Conservation (phyloP, 2,113 vertebrate species). For the Anguilla rostrata region DNA sequence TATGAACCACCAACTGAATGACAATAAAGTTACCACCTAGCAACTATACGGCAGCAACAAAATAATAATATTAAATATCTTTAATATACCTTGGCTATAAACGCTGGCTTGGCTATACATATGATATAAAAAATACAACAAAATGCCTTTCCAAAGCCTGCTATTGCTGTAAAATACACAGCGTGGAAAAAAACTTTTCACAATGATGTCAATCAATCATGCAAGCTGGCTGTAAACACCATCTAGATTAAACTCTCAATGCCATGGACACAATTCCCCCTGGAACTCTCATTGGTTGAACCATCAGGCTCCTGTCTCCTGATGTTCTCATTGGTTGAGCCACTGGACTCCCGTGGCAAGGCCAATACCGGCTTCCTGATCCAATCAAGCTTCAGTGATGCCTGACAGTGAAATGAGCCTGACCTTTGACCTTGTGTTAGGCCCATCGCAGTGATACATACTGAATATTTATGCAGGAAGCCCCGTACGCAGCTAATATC, state of each 20-base stretch:
- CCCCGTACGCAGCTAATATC: conserved; percentile 62
- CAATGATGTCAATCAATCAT: too few relatives aligned
- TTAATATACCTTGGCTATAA: too few relatives aligned
- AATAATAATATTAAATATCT: too few relatives aligned
- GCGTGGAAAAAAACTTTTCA: too few relatives aligned
- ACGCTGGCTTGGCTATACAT: too few relatives aligned
- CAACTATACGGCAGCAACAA: neutral
- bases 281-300: neutral
- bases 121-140: too few relatives aligned
- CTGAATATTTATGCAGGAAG: conserved; percentile 39
- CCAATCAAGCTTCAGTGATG: neutral
- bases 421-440: conserved; percentile 44
- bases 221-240: neutral
- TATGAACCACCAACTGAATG: too few relatives aligned
- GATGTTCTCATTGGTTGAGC: neutral
- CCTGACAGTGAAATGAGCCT: neutral
- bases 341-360: neutral
- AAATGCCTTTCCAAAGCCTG: too few relatives aligned
- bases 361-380: neutral
- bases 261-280: neutral
- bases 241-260: neutral
- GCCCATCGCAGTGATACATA: conserved; percentile 40
- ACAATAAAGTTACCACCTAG: neutral
- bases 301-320: too few relatives aligned
- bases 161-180: too few relatives aligned